A percentile compares a stretch with the other conserved stretches of the same genome.
phyloP scores from a whole-genome alignment of 37 sponge, comb jelly and placozoan genomes.

The Haliclona indistincta region DNA sequence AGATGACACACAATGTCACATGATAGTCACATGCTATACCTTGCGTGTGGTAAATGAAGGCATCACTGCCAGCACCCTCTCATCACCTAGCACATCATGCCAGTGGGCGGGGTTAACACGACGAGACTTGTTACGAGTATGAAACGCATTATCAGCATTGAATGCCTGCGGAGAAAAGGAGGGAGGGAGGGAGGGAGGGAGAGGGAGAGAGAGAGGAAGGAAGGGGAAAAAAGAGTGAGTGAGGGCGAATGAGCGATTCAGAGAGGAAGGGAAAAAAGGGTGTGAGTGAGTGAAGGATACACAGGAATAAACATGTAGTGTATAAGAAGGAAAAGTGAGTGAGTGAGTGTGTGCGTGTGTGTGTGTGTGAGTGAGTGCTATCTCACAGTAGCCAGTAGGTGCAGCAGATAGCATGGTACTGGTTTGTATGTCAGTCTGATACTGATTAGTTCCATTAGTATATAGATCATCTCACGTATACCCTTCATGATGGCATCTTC shows the following conservation, averaged over 20 bases:
- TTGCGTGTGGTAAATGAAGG: constrained; percentile 60
- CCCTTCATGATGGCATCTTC: constrained; percentile 81
- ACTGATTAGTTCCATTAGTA: constrained; percentile 81
- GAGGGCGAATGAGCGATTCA: not conserved
- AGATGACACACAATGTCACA: not conserved
- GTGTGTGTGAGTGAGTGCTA: not conserved
- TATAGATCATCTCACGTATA: constrained; percentile 77
- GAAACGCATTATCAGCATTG: constrained; percentile 68
- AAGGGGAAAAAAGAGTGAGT: not conserved
- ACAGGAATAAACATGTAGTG: not conserved
- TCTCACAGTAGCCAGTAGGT: constrained; percentile 63
- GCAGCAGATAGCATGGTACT: constrained; percentile 63
- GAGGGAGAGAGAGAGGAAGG: not conserved
- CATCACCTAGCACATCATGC: constrained; percentile 25
- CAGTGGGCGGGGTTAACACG: constrained; percentile 12
- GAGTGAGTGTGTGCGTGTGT: not conserved
- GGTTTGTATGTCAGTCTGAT: constrained; percentile 67
- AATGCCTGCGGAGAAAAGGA: constrained; percentile 35
- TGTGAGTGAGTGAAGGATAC: not conserved
- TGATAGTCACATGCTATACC: constrained; percentile 14
- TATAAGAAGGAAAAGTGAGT: not conserved
- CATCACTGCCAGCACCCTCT: constrained; percentile 40
- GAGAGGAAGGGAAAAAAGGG: not conserved
- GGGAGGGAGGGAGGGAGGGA: not conserved
- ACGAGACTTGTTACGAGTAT: constrained; percentile 34